phyloP scores from a whole-genome alignment of 2,797 vertebrate genomes.

The Helostoma temminkii region DNA sequence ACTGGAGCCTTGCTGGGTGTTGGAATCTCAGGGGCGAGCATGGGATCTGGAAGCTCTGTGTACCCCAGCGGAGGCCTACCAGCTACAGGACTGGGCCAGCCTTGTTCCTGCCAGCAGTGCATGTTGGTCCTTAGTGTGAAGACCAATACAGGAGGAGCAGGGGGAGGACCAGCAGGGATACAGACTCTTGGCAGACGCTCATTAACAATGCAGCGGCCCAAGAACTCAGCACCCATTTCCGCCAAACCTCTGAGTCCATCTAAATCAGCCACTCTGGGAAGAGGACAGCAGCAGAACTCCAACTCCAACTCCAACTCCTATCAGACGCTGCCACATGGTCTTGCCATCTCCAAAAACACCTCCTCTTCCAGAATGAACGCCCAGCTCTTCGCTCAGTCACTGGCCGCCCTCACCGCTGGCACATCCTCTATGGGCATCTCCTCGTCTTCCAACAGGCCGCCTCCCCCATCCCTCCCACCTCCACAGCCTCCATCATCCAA shows the following conservation, averaged over 20 bases:
- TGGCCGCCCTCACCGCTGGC: slow-evolving; percentile 77
- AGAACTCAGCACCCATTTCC: slow-evolving; percentile 40
- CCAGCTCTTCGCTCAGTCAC: slow-evolving; percentile 81
- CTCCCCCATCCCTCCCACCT: slow-evolving; percentile 75
- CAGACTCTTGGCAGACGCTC: slow-evolving; percentile 74
- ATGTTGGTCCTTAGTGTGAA: slow-evolving; percentile 93
- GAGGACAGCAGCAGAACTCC: slow-evolving; percentile 68
- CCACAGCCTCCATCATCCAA: slow-evolving; percentile 77
- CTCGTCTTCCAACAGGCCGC: slow-evolving; percentile 72
- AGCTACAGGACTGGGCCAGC: slow-evolving; percentile 66
- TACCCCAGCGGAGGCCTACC: slow-evolving; percentile 75
- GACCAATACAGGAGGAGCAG: slow-evolving; percentile 71
- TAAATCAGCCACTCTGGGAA: slow-evolving; percentile 73
- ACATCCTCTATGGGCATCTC: slow-evolving; percentile 77
- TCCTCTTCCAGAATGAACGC: slow-evolving; percentile 74
- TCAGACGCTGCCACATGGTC: slow-evolving; percentile 83
- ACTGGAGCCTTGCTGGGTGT: slow-evolving; percentile 82
- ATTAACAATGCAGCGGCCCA: slow-evolving; percentile 68
- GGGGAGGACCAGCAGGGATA: slow-evolving; percentile 46
- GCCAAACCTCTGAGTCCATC: slow-evolving; percentile 65
- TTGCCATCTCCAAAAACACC: slow-evolving; percentile 78
- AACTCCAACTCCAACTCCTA: slow-evolving; percentile 72
- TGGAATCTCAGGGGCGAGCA: slow-evolving; percentile 79
- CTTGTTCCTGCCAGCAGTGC: slow-evolving; percentile 94
- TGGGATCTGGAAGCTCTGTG: slow-evolving; percentile 61